phyloP scores from a whole-genome alignment of 2,888 invertebrate genomes.

The Mimumesa dahlbomi region DNA sequence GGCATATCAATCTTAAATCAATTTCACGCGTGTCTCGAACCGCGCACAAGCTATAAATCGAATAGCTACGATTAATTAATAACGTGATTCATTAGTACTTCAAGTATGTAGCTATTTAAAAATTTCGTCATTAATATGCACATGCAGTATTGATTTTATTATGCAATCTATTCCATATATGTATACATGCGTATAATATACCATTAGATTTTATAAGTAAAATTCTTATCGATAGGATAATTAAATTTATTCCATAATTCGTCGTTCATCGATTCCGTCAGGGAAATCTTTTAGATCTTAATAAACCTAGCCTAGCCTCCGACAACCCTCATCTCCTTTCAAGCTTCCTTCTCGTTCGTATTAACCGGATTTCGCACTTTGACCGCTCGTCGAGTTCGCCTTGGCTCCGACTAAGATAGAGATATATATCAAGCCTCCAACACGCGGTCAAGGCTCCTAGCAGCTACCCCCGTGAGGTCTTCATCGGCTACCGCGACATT shows the following conservation, averaged over 20 bases:
- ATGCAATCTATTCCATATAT: slow-evolving; percentile 5
- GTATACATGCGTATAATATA: no score
- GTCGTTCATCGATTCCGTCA: background rate
- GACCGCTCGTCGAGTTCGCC: slow-evolving; percentile 54
- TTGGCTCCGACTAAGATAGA: slow-evolving; percentile 39
- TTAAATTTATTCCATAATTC: background rate
- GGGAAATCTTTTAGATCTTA: background rate
- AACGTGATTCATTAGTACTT: slow-evolving; percentile 40
- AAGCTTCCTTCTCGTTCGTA: slow-evolving; percentile 2
- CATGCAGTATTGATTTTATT: slow-evolving; percentile 36
- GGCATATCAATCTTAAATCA: slow-evolving; percentile 52
- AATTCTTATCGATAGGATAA: background rate
- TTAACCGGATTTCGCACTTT: slow-evolving; percentile 67
- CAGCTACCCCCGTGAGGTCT: slow-evolving; percentile 69
- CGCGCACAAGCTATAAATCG: background rate
- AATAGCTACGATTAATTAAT: slow-evolving; percentile 24
- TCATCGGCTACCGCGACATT: slow-evolving; percentile 75
- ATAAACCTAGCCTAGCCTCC: background rate
- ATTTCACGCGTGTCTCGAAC: slow-evolving; percentile 50
- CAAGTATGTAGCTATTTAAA: slow-evolving; percentile 12
- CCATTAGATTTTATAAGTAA: background rate
- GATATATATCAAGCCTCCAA: slow-evolving; percentile 57
- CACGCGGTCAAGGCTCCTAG: slow-evolving; percentile 53
- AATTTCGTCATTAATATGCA: slow-evolving; percentile 26
- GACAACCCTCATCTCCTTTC: background rate